Evolutionary conservation across 2,797 vertebrate species (phyloP).

Genomic region (Monodelphis domestica): DNA sequence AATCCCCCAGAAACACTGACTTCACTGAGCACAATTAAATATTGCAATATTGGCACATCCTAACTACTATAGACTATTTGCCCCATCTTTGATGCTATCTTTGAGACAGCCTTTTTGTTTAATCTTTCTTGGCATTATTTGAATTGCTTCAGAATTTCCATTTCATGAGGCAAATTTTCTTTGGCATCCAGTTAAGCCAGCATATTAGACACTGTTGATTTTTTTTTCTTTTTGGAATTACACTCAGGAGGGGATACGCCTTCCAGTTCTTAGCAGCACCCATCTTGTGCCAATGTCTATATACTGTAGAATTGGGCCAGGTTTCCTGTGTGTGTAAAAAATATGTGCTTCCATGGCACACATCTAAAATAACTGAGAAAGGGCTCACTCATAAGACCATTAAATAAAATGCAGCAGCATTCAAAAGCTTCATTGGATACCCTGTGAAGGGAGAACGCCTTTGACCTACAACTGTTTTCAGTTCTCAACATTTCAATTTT

Average conservation of each 20-base stretch:
- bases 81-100: slow-evolving; percentile 73
- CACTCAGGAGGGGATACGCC: slow-evolving; percentile 35
- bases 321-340: slow-evolving; percentile 54
- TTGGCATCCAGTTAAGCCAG: slow-evolving; percentile 84
- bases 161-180: slow-evolving; percentile 87
- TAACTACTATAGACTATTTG: slow-evolving; percentile 36
- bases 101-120: slow-evolving; percentile 77
- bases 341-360: neutral
- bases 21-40: slow-evolving; percentile 50
- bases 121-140: slow-evolving; percentile 84
- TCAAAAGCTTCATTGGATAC: neutral
- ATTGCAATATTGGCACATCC: neutral
- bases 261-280: slow-evolving; percentile 27
- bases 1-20: slow-evolving; percentile 43
- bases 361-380: slow-evolving; percentile 28
- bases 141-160: slow-evolving; percentile 91
- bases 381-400: slow-evolving; percentile 8
- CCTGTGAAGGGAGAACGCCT: slow-evolving; percentile 1
- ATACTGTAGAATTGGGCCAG: neutral
- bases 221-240: slow-evolving; percentile 33
- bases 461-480: slow-evolving; percentile 66
- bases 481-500: slow-evolving; percentile 53
- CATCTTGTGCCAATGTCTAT: slow-evolving; percentile 19
- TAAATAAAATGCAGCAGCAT: slow-evolving; percentile 1
- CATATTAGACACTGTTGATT: slow-evolving; percentile 84